Conservation (phyloP, 2,888 invertebrate species). For the Plagiodera versicolora region DNA sequence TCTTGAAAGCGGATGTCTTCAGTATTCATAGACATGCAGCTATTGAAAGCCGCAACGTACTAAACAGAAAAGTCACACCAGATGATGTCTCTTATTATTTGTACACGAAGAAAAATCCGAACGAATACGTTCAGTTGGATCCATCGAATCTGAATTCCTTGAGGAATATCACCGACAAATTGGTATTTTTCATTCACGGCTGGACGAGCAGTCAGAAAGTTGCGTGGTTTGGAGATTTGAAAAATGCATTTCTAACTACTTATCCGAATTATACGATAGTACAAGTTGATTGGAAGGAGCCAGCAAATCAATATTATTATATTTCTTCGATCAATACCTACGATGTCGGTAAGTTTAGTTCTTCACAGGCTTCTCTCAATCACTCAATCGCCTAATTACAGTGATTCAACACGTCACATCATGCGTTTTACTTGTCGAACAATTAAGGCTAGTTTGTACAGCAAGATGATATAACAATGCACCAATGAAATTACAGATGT, state of each 20-base stretch:
- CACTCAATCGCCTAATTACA: no score
- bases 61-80: slow-evolving; percentile 34
- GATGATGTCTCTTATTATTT: slow-evolving; percentile 38
- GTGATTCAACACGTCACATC: no score
- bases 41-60: slow-evolving; percentile 34
- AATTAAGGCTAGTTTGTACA: no score
- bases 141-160: slow-evolving; percentile 32
- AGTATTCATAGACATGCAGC: slow-evolving; percentile 40
- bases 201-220: slow-evolving; percentile 38
- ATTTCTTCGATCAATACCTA: slow-evolving; percentile 42
- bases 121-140: slow-evolving; percentile 33
- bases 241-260: slow-evolving; percentile 38
- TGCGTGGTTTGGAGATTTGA: slow-evolving; percentile 41
- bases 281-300: slow-evolving; percentile 43
- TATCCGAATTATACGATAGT: slow-evolving; percentile 35
- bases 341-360: slow-evolving; percentile 44
- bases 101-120: slow-evolving; percentile 33
- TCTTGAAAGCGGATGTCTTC: slow-evolving; percentile 39
- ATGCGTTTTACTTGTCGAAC: no score
- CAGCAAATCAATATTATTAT: slow-evolving; percentile 40
- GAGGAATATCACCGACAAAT: slow-evolving; percentile 21
- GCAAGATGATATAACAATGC: no score
- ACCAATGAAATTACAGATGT: no score
- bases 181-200: slow-evolving; percentile 43
- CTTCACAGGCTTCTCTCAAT: no score